Base-by-base conservation (phyloP, 2,797 vertebrate genomes). In the Xyrichtys novacula region DNA sequence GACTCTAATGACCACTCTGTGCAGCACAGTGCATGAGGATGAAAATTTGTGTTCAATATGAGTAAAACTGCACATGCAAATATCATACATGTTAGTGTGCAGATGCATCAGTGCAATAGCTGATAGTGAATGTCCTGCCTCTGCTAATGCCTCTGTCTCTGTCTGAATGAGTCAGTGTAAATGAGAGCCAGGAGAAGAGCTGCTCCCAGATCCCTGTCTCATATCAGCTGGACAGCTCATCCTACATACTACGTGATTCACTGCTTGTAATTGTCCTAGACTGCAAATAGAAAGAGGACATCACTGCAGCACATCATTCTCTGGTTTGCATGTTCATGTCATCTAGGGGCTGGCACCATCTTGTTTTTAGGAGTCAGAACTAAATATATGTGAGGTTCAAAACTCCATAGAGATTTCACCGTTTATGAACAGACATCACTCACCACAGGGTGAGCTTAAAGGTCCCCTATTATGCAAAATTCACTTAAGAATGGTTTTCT, bases 81-180 rank as follows among this genome's bases (percentile, higher is more conserved):
- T 23, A 14, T 22, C 15, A 11, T 40, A 19, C 29, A 26, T 31
- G 6, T 26, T 16, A 29, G 32, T 43, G 17, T 15, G 49, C 5
- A 17, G 32, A 23, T 22, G 57, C 48, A 44, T 53, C 28, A 55
- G 63, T 59, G 65, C 49, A 49, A 53, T 47, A 36, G 42, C 34
- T 46, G 43, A 39, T 36, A 16, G 16, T 46, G 20, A 36, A 39
- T 49, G 60, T 39, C 40, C 53, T 48, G 14, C 29, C 47, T 28
- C 48, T 42, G 48, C 59, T 52, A 23, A 57, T 22, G 70, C 32
- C 58, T 70, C 60, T 22, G 70, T 32, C 58, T 70, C 43, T 76
- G 65, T 83, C 40, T 47, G 44, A 57, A 28, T 68, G 62, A 74
- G 32, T 65, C 57, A 57, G 46, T 67, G 54, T 40, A 26, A 47